Evolutionary conservation across 1,140 invertebrate genomes (phyloP).

Genomic region (Drosophila ananassae): DNA sequence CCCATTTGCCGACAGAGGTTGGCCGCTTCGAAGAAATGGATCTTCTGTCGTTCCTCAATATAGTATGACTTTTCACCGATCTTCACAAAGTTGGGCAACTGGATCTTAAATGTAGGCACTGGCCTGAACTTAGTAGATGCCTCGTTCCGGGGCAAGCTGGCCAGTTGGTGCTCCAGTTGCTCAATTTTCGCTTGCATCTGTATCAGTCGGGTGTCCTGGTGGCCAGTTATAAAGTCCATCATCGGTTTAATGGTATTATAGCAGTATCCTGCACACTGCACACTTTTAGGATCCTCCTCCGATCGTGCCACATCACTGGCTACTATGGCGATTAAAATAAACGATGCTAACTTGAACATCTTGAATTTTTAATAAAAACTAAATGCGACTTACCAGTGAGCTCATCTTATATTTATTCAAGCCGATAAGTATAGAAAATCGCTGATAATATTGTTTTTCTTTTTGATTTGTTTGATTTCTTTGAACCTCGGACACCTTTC

Average conservation of each 20-base stretch:
- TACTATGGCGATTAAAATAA: neutral
- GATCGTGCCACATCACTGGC: neutral
- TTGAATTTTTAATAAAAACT: neutral
- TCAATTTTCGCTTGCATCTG: neutral
- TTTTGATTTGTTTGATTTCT: neutral
- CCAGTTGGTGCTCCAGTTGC: neutral
- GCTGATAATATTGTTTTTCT: conserved; percentile 1
- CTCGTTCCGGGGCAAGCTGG: neutral
- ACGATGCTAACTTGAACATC: neutral
- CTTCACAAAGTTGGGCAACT: neutral
- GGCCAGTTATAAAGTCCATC: conserved; percentile 2
- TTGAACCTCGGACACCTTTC: neutral
- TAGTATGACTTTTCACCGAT: neutral
- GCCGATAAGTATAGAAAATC: neutral
- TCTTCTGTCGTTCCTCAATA: conserved; percentile 2
- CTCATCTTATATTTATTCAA: neutral
- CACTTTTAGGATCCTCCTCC: neutral
- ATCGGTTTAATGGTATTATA: conserved; percentile 4
- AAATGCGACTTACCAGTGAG: neutral
- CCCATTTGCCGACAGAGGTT: conserved; percentile 9
- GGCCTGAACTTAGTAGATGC: neutral
- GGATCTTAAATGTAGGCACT: neutral
- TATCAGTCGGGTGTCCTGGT: neutral
- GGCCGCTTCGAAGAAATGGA: neutral
- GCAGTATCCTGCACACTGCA: conserved; percentile 14